Evolutionary conservation across 2,113 vertebrate genomes (phyloP).

Genomic region (Salvelinus alpinus): DNA sequence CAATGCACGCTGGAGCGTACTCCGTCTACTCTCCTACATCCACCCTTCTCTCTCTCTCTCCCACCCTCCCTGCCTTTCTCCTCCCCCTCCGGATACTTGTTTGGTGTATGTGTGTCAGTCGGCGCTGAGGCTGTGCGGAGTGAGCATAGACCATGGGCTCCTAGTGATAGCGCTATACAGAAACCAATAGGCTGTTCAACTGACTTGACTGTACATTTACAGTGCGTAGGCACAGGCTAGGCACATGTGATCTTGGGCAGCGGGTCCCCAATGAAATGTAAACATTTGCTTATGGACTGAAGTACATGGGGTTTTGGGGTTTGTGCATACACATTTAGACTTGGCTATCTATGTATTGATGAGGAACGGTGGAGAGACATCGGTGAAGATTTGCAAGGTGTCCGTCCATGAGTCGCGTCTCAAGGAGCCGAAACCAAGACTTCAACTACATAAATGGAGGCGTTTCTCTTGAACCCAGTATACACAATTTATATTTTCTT

Average conservation of each 20-base stretch:
- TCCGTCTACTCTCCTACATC: constrained; percentile 12
- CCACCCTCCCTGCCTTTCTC: constrained; percentile 20
- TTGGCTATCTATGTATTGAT: constrained; percentile 13
- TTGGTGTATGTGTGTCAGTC: constrained; percentile 50
- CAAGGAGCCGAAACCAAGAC: constrained; percentile 31
- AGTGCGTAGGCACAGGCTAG: constrained; percentile 33
- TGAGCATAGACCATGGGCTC: constrained; percentile 66
- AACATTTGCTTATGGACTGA: constrained; percentile 40
- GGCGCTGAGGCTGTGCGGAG: constrained; percentile 62
- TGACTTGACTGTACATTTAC: constrained; percentile 53
- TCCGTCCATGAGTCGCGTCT: constrained; percentile 40
- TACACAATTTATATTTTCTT: background rate
- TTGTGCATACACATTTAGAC: constrained; percentile 22
- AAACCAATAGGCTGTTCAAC: constrained; percentile 50
- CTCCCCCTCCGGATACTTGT: constrained; percentile 46
- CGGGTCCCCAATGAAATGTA: constrained; percentile 28
- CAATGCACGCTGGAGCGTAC: constrained; percentile 16
- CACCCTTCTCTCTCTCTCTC: constrained; percentile 2
- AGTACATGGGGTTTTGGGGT: constrained; percentile 35
- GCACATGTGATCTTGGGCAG: constrained; percentile 48
- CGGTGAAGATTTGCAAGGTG: constrained; percentile 55
- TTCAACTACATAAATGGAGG: constrained; percentile 14
- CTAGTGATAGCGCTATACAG: constrained; percentile 60
- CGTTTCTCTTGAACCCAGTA: constrained; percentile 7
- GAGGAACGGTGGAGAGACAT: constrained; percentile 38